Conservation (phyloP, 2,888 invertebrate genomes). For the Tipula confusa region DNA sequence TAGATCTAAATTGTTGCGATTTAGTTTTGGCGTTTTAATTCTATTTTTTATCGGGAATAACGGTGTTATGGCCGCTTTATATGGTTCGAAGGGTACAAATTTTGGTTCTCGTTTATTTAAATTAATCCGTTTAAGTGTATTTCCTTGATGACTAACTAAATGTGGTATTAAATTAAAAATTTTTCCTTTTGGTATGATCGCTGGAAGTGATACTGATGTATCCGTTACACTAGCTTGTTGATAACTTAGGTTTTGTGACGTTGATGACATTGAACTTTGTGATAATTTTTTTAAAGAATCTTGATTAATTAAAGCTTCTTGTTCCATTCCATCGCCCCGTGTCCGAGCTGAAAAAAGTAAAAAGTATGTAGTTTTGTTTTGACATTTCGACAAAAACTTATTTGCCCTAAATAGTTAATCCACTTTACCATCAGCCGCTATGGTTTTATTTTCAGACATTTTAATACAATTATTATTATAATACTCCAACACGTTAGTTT, state of each 20-base stretch:
- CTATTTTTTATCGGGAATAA: slow-evolving; percentile 56
- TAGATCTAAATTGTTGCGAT: slow-evolving; percentile 60
- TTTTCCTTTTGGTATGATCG: slow-evolving; percentile 54
- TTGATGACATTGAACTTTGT: slow-evolving; percentile 41
- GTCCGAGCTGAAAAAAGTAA: slow-evolving; percentile 52
- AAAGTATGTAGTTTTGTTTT: not conserved
- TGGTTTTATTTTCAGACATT: slow-evolving; percentile 27
- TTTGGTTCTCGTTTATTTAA: slow-evolving; percentile 60
- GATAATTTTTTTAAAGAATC: slow-evolving; percentile 41
- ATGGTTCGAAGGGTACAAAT: slow-evolving; percentile 85
- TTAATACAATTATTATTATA: not conserved
- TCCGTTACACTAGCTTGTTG: slow-evolving; percentile 45
- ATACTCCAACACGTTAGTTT: not conserved
- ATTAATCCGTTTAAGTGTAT: slow-evolving; percentile 46
- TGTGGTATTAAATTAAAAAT: slow-evolving; percentile 61
- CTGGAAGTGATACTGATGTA: slow-evolving; percentile 46
- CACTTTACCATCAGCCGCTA: not conserved
- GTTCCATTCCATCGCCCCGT: slow-evolving; percentile 77
- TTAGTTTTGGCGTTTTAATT: slow-evolving; percentile 37
- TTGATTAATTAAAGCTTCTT: slow-evolving; percentile 45
- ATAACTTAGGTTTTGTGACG: slow-evolving; percentile 48
- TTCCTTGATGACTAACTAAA: slow-evolving; percentile 47
- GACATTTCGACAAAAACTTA: not conserved
- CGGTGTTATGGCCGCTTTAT: slow-evolving; percentile 77
- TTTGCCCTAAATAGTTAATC: not conserved